Percentiles rank a stretch among this genome's conserved stretches.
These are phyloP conservation scores for Eucidaris tribuloides DNA, from an alignment of 35 echinoderm and acorn worm genomes.

Conservation along the genomic window DNA sequence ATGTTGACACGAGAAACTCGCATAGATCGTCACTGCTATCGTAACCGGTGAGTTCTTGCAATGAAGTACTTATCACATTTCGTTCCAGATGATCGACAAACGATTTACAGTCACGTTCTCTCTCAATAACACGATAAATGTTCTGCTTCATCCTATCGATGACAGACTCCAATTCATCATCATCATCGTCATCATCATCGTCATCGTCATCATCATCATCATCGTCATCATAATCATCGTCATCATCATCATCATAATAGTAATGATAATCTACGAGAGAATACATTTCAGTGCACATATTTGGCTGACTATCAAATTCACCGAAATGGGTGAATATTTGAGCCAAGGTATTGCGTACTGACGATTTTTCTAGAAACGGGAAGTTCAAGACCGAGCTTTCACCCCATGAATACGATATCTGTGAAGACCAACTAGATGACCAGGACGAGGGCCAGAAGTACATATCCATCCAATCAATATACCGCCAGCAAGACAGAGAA, in stretches of 20 bases:
- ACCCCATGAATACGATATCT: not conserved
- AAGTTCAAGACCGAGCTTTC: not conserved
- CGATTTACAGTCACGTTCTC: not conserved
- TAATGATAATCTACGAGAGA: not conserved
- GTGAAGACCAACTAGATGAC: constrained; percentile 21
- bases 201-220: not conserved
- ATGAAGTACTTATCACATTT: not conserved
- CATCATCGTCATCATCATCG: not conserved
- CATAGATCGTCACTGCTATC: not conserved
- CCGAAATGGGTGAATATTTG: not conserved
- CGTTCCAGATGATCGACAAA: not conserved
- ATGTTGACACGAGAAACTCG: not conserved
- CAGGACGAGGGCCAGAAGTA: constrained; percentile 12
- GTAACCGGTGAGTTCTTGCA: not conserved
- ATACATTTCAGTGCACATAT: not conserved
- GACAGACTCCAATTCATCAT: not conserved
- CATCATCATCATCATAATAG: not conserved
- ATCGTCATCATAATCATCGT: not conserved
- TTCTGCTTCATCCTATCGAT: not conserved
- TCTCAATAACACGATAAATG: not conserved
- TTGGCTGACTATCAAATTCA: not conserved
- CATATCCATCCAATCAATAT: not conserved
- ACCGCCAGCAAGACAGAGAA: not conserved
- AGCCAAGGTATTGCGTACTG: not conserved
- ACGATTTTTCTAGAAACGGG: not conserved